Evolutionary conservation across 2,797 vertebrate species (phyloP), one percentile per base, ranked within the genome.

Genomic region (Phrynocephalus vlangalii): DNA sequence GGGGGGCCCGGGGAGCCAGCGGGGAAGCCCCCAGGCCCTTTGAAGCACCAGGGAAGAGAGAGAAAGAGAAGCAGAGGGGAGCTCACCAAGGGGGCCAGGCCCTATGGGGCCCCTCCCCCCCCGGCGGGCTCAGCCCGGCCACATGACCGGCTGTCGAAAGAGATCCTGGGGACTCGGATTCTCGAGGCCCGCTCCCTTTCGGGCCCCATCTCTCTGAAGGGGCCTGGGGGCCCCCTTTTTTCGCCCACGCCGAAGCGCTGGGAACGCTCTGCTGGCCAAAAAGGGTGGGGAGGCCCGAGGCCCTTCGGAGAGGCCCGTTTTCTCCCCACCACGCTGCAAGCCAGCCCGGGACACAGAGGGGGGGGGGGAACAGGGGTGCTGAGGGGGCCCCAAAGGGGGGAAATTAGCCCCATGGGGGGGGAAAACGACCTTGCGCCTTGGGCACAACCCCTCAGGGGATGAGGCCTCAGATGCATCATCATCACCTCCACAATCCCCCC

Each of bases 151-250:
- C 98, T 98, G 97, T 99, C 98, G n/a, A 99, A 89, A 99, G 97
- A 0, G 99, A 99, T 99, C 98, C 98, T 99, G 90, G 97, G 2
- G 98, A 99, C 94, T 99, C 98, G 0, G 98, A 98, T 98, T 98
- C 92, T 99, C 98, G 91, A 98, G 95, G 85, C 97, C 97, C 0
- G 97, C 79, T 98, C 97, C 8, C 97, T 97, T 24, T 88, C 87
- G 77, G 96, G 97, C 0, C 97, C 97, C 33, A 96, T 96, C 11
- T 98, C 97, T 93, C 97, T 96, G 97, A 97, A 73, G 96, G 97
- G 38, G 98, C 98, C 89, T 98, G 96, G 18, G 95, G 97, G 38
- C 97, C 96, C 87, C 96, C 96, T n/a, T 89, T 98, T 98, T 24
- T 98, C 97, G 52, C 96, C 98, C 97, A 98, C 94, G 50, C 98